Base-by-base conservation (phyloP, 2,888 invertebrate genomes). In the Molorchus minor region DNA sequence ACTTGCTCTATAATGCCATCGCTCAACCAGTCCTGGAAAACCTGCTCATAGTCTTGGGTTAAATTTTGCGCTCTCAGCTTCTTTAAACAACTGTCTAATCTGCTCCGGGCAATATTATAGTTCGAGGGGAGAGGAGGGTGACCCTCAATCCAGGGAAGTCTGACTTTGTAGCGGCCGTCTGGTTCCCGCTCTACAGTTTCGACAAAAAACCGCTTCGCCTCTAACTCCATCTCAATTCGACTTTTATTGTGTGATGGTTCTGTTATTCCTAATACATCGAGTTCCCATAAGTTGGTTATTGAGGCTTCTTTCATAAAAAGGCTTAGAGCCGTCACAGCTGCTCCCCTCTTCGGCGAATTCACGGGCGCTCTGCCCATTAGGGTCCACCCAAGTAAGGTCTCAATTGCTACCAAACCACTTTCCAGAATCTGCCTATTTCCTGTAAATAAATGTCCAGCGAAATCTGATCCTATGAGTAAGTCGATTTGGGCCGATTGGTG, bases 211-310 rank as follows among this genome's bases (percentile, higher is more conserved):
- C 57, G 29, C 17, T 44, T 60, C 7, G 55, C 56, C 16, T 29
- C 58, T 15, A 52, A 10, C 2, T n/a, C 21, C 16, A n/a, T 2
- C 12, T 21, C 43, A 16, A 12, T 5, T 16, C 13, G 10, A 12
- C 8, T n/a, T 8, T 1, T 65, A 8, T 55, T 70, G 49, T 72
- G 68, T 0, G 67, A 43, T 0, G 75, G 74, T 54, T 77, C 73
- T 3, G 19, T 62, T 5, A 77, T 77, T 0, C 76, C 76, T 2
- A 76, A 38, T 4, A 68, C 62, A 41, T 77, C 77, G 1, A 78
- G 59, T 17, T 49, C 55, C 75, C 78, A 78, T 36, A 77, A 60
- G 38, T 62, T 15, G 29, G 33, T 29, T 3, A 62, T 12, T 3
- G 45, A 45, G 5, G 46, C 46, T 8, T 58, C 52, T 10, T 52